These are phyloP conservation scores for Regulus satrapa DNA, from an alignment of 2,113 vertebrate genomes.

Conservation along the genomic window DNA sequence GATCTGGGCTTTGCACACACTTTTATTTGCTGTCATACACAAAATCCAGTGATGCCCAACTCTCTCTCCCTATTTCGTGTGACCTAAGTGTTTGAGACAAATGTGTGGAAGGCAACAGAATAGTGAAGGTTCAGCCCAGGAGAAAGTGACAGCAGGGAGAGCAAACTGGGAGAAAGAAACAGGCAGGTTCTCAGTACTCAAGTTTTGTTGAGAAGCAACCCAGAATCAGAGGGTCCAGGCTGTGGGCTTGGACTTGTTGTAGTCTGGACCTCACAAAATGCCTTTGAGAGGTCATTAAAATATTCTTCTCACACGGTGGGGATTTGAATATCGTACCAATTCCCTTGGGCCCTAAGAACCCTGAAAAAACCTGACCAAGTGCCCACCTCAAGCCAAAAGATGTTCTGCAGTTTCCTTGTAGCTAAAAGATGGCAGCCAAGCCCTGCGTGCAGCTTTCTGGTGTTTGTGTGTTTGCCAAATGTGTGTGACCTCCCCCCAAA, in stretches of 20 bases:
- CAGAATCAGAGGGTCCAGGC: background rate
- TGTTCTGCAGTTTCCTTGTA: background rate
- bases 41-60: background rate
- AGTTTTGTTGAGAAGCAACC: background rate
- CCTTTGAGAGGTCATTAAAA: background rate
- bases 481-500: background rate
- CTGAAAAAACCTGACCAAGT: background rate
- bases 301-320: rapidly evolving
- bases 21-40: background rate
- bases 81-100: background rate
- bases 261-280: background rate
- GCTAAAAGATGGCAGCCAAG: background rate
- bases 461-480: background rate
- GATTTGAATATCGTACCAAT: background rate
- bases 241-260: background rate
- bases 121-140: background rate
- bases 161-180: background rate
- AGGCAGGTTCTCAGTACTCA: background rate
- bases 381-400: background rate
- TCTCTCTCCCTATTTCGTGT: background rate
- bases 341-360: background rate
- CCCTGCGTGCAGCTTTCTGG: background rate
- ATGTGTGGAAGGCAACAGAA: background rate
- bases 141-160: background rate
- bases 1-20: background rate